Evolutionary conservation across 1,140 invertebrate species (phyloP), one percentile per base, ranked within the genome.

Genomic region (Euschistus heros): DNA sequence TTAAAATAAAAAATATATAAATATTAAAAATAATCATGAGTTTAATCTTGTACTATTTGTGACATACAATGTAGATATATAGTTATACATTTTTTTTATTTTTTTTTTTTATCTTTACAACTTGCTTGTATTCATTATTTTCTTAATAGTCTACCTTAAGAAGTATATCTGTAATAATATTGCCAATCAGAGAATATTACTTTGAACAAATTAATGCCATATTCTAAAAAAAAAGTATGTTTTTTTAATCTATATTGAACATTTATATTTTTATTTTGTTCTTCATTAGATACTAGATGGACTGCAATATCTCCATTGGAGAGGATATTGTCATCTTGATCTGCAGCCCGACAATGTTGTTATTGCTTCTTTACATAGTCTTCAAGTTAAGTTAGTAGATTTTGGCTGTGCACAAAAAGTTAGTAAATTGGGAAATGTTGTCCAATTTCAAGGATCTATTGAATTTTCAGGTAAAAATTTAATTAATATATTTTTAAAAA

Each of bases 321-420:
- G 90, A 72, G 92, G 91, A 1, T 86, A 91, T 68, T 90, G 89
- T 67, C 92, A 97, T 76, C 76, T 98, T 26, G 91, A 98, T 74
- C 78, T 99, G 18, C 92, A 98, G 74, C 96, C 96, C 0, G 92
- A 95, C 71, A 98, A 97, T 74, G 81, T 98, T n/a, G 91, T 98
- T 0, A 94, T 98, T 87, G 85, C 87, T 1, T 89, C 89, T 0
- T 84, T 93, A 5, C 81, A 89, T 69, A 86, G 87, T 22, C 82
- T 93, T 6, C 87, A 91, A 73, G 81, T 98, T 2, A 98, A 98
- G 77, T 76, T 99, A 15, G 84, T 92, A 0, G 95, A 98, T 74
- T 90, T 98, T 72, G 92, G 91, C 0, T 85, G 86, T 0, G 86
- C 93, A 0, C 85, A 88, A 66, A 82, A 81, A 71, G 87, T 94